Evolutionary conservation across 2,797 vertebrate genomes (phyloP), one percentile per base, ranked within the genome.

Genomic region (Oreortyx pictus): DNA sequence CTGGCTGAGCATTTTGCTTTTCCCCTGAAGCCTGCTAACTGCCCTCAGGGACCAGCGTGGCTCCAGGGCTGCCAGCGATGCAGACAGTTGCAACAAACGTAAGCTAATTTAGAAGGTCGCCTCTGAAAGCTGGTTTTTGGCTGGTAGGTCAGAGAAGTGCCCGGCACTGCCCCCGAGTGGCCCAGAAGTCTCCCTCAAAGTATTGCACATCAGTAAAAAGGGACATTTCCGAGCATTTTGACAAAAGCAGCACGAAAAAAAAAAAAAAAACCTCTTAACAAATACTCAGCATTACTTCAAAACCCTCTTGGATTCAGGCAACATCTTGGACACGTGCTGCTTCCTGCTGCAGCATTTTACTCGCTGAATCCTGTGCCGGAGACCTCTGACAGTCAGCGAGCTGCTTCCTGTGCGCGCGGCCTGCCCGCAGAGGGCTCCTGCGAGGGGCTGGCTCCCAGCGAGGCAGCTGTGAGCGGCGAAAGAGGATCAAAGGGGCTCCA

Each of bases 131-230:
- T 49, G 68, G 4, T 41, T 13, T 46, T 60, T 15, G 75, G 62
- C 83, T 35, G 84, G 25, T 52, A 5, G 62, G 37, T 71, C 62
- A 9, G 78, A 4, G 47, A 74, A 8, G 47, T 78, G 67, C 52
- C 82, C 85, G n/a, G 79, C n/a, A 43, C 70, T 93, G 91, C 93
- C 94, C 89, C 94, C 89, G 67, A 31, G 85, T 19, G 84, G 87
- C 25, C 0, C 11, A 44, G 10, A 49, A 22, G 25, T 11, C 8
- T n/a, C 50, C 1, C 6, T n/a, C 46, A 1, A 11, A 72, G 73
- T 67, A 22, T 18, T 1, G 6, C 3, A 9, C 6, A 20, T 39
- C 23, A 0, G 39, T 7, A 16, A 29, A 6, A 15, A n/a, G 33
- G 8, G 2, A 0, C 13, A 0, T n/a, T 74, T 29, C 10, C 14